phyloP scores from a whole-genome alignment of 1,140 invertebrate species.

The Epicauta chinensis region DNA sequence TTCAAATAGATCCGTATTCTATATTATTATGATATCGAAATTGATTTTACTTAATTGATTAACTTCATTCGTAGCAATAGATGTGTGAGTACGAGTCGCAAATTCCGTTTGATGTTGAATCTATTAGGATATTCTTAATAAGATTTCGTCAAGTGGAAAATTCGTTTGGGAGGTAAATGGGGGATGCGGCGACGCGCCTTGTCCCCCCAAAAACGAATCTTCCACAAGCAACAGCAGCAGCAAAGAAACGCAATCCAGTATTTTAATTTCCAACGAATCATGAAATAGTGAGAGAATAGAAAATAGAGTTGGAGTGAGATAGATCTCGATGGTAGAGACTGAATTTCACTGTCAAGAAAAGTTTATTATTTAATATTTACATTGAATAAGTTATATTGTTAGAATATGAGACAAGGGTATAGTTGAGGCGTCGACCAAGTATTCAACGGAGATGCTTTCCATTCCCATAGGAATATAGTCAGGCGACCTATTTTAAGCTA shows the following conservation, averaged over 20 bases:
- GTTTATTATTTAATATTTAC: not conserved
- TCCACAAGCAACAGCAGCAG: no score
- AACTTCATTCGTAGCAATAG: slow-evolving; percentile 23
- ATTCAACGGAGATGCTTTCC: slow-evolving; percentile 4
- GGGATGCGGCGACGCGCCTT: no score
- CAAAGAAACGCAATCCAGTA: no score
- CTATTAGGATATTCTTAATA: slow-evolving; percentile 21
- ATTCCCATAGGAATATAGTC: slow-evolving; percentile 1
- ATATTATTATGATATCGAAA: slow-evolving; percentile 19
- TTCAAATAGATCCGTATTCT: not conserved
- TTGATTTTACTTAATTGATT: slow-evolving; percentile 22
- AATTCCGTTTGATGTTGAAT: slow-evolving; percentile 18
- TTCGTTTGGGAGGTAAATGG: not conserved
- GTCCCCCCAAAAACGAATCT: no score
- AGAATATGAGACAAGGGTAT: not conserved
- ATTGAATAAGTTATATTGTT: slow-evolving; percentile 5
- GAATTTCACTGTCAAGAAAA: no score
- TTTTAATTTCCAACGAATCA: not conserved
- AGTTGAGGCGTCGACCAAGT: slow-evolving; percentile 1
- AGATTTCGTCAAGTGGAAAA: slow-evolving; percentile 20
- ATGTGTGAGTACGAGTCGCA: slow-evolving; percentile 18
- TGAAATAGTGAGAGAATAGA: not conserved
- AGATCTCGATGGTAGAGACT: not conserved
- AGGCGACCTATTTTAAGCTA: slow-evolving; percentile 12
- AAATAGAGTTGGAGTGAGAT: not conserved